Evolutionary conservation across 2,888 invertebrate genomes (phyloP).

Genomic region (Erebia ligea): DNA sequence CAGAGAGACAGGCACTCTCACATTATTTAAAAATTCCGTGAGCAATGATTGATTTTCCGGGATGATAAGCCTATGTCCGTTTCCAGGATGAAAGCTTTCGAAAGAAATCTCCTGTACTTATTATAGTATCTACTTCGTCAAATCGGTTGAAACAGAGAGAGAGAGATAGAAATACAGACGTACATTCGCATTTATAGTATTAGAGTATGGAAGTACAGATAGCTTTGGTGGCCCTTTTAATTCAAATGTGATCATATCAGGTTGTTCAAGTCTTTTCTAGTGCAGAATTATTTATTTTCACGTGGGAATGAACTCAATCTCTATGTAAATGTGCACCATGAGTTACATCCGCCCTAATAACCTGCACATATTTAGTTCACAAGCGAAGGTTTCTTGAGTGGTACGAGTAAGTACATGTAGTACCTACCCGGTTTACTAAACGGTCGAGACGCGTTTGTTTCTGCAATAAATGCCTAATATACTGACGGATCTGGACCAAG

Average conservation of each 20-base stretch:
- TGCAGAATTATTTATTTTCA: constrained; percentile 15
- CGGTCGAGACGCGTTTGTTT: constrained; percentile 6
- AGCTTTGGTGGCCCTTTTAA: neutral
- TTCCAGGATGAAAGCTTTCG: no score
- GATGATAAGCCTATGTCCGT: no score
- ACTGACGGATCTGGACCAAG: constrained; percentile 63
- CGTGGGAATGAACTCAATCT: constrained; percentile 18
- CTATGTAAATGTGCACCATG: constrained; percentile 17
- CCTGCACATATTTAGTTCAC: constrained; percentile 12
- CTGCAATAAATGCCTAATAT: constrained; percentile 54
- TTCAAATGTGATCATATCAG: constrained; percentile 9
- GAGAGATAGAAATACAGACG: no score
- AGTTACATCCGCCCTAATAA: constrained; percentile 21
- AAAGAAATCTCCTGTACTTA: no score
- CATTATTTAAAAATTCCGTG: no score
- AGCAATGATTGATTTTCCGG: no score
- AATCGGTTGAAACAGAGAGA: no score
- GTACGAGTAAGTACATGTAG: neutral
- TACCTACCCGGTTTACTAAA: neutral
- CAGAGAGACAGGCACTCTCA: no score
- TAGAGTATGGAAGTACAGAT: no score
- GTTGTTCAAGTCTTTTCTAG: constrained; percentile 5
- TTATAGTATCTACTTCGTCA: no score
- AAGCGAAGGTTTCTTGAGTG: neutral
- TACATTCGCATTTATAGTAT: no score